These are phyloP conservation scores for Oenanthe melanoleuca DNA, from an alignment of 2,113 vertebrate genomes.

Conservation along the genomic window DNA sequence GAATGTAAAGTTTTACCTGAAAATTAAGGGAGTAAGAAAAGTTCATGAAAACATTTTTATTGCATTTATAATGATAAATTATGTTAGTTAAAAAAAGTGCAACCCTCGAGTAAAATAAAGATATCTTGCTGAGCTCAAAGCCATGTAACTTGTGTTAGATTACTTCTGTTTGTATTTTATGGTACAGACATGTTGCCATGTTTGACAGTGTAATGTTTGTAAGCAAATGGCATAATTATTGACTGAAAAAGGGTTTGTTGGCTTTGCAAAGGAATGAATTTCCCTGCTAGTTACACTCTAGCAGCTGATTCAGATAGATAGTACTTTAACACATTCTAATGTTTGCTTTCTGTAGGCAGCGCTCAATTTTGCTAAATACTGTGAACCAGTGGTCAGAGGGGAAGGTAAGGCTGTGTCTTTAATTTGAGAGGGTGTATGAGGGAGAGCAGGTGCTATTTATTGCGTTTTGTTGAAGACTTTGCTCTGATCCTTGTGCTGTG, in stretches of 20 bases:
- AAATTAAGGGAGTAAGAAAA: neutral
- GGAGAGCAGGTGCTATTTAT: neutral
- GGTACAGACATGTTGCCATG: neutral
- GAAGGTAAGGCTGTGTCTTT: conserved; percentile 83
- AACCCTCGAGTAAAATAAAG: neutral
- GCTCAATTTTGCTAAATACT: conserved; percentile 95
- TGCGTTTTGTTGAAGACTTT: neutral
- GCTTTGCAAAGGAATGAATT: neutral
- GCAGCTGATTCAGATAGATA: neutral
- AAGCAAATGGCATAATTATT: neutral
- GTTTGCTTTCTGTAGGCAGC: conserved; percentile 79
- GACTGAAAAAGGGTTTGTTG: neutral
- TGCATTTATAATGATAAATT: neutral
- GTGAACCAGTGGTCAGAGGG: conserved; percentile 89
- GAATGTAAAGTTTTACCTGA: neutral
- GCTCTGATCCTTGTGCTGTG: neutral
- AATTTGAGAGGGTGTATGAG: neutral
- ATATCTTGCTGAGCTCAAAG: neutral
- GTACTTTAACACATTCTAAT: neutral
- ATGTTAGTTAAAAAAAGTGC: neutral
- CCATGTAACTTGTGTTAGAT: neutral
- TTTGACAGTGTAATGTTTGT: neutral
- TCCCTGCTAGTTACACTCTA: neutral
- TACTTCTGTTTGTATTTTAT: neutral
- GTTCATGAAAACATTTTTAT: neutral